Evolutionary conservation across 1,140 invertebrate genomes (phyloP), one percentile per base, ranked within the genome.

Genomic region (Rhopalosiphum padi): DNA sequence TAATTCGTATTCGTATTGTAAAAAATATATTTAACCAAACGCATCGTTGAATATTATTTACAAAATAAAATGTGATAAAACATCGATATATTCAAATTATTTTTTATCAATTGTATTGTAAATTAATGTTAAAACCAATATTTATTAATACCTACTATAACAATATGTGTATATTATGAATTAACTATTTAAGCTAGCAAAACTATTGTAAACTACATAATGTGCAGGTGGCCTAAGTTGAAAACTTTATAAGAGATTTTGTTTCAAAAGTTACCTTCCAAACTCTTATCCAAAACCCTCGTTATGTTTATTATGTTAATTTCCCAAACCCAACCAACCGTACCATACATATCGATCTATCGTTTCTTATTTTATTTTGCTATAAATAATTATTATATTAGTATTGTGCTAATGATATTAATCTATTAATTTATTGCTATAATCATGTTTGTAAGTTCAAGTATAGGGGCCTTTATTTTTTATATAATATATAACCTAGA

Each of bases 381-480:
- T 92, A 83, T 48, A 88, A 51, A 53, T 88, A 55, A 89, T 89
- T 37, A 89, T 89, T 37, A 55, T 55, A 53, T 90, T 90, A 90
- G 35, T 68, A 68, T 91, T 91, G n/a, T 53, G 87, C 87, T 89
- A 35, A 53, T 51, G 48, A 53, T 88, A 88, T 51, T 87, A 87
- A 89, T 89, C 46, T 89, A 89, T 55, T 89, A 68, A 77, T 77
- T 30, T 53, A 90, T 68, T 60, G 53, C 89, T 90, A 68, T 93
- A 93, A 86, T 37, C 82, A 53, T 93, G 91, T 93, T 85, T 93
- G 77, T 93, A 93, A 86, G 82, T 93, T 93, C 91, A 86, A 93
- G 48, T 93, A 93, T 85, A 93, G 91, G 77, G 91, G 91, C 82
- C 91, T 93, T 93, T 93, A 93, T 93, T 93, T 86, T 93, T 93